These are phyloP conservation scores for Stratiomys singularior DNA, from an alignment of 2,888 invertebrate species.

Conservation along the genomic window DNA sequence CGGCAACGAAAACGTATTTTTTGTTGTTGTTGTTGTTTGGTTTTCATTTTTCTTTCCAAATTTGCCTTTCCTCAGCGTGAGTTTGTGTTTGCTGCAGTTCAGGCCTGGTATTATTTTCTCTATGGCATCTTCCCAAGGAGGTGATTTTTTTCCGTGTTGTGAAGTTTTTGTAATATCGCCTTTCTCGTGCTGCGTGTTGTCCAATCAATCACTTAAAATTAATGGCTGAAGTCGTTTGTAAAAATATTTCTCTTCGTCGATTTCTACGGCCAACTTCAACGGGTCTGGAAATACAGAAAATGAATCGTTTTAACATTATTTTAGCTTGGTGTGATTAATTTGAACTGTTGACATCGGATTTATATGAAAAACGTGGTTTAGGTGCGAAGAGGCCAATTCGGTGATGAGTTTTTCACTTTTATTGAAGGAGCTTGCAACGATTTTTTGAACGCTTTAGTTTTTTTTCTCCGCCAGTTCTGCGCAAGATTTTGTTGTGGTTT, in stretches of 20 bases:
- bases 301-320: not conserved
- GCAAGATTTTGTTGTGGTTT: too few species aligned
- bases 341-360: constrained; percentile 7
- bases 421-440: too few species aligned
- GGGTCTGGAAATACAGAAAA: not conserved
- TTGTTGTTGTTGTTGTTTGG: too few species aligned
- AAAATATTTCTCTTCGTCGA: constrained; percentile 33
- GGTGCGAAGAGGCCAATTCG: constrained; percentile 4
- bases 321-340: constrained; percentile 33
- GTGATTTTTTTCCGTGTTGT: not conserved
- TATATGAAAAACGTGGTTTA: not conserved
- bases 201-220: constrained; percentile 41
- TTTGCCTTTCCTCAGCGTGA: not conserved
- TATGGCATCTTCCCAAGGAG: not conserved
- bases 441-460: too few species aligned
- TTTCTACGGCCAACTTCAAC: not conserved
- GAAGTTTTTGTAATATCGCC: constrained; percentile 24
- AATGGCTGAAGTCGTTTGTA: constrained; percentile 36
- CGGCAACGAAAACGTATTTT: not conserved
- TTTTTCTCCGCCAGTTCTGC: too few species aligned
- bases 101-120: not conserved
- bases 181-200: constrained; percentile 19
- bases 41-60: not conserved
- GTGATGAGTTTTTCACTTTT: constrained; percentile 2
- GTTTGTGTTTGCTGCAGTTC: not conserved